Base-by-base conservation (phyloP, 1,140 invertebrate genomes). In the Drosophila subpulchrella region DNA sequence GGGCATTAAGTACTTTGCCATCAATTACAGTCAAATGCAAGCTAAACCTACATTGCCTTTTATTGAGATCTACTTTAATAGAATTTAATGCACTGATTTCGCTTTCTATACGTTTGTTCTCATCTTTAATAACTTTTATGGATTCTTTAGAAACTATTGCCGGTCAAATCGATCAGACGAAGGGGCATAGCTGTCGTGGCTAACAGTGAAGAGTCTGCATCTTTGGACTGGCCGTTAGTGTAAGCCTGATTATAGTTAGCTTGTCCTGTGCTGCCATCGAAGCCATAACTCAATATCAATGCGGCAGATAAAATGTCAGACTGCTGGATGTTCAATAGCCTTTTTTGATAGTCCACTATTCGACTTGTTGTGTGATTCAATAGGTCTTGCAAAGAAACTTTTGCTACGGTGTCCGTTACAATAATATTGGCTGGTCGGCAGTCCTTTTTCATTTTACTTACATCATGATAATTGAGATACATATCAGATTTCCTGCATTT, bases 141-240 rank as follows among this genome's bases (percentile, higher is more conserved):
- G 27, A 30, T 30, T 50, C 47, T 50, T 50, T 47, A 27, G n/a
- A 6, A 50, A 50, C 17, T 42, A 42, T 42, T 42, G 41, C 41
- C 11, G 41, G 41, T 17, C 41, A n/a, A 42, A 42, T 42, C n/a
- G 15, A 42, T 17, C 15, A 42, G 15, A 42, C 41, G 15, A 17
- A 42, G n/a, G 8, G 41, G 41, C 15, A 42, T 42, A 42, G 17
- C 41, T 42, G 41, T 42, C 41, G 41, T 42, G 41, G 41, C 6
- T 17, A 17, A 42, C 15, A 42, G 41, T 15, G 6, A 42, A 42
- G n/a, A 42, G 41, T 42, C 41, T 42, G 41, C 41, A 42, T 42
- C 6, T 42, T 17, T 15, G 41, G 15, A 42, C 41, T 42, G 41
- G 41, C 15, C 41, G 15, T 42, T 42, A 17, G 41, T 42, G 41